Percentiles rank a stretch among this genome's conserved stretches.
Conservation (phyloP, 2,888 invertebrate species). For the Elegia similella region DNA sequence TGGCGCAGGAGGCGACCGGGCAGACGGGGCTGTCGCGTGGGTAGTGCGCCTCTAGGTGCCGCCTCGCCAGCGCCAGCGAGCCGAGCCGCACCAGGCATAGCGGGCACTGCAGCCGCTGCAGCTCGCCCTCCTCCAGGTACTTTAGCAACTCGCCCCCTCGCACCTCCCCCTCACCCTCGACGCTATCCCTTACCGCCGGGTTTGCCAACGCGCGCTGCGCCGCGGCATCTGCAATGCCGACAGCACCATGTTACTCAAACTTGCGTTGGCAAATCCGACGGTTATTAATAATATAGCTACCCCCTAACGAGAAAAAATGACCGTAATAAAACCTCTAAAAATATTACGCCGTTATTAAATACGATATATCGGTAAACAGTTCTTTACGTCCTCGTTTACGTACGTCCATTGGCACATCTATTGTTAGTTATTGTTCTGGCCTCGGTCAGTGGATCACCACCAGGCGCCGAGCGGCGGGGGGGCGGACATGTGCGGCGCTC, state of each 20-base stretch:
- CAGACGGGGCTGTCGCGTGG: constrained; percentile 92
- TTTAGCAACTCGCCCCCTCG: constrained; percentile 51
- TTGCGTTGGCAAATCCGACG: constrained; percentile 61
- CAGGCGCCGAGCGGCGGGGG: constrained; percentile 46
- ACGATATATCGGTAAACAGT: constrained; percentile 39
- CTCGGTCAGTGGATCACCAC: constrained; percentile 34
- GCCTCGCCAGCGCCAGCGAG: constrained; percentile 85
- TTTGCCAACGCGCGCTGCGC: constrained; percentile 47
- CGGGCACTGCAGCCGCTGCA: constrained; percentile 82
- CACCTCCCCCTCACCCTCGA: constrained; percentile 40
- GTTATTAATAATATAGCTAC: constrained; percentile 29
- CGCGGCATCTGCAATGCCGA: constrained; percentile 84
- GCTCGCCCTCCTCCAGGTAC: constrained; percentile 38
- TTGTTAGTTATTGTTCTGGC: constrained; percentile 30
- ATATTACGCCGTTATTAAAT: constrained; percentile 47
- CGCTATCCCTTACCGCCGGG: constrained; percentile 48
- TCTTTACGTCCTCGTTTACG: constrained; percentile 33
- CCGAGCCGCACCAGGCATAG: constrained; percentile 86
- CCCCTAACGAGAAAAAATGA: constrained; percentile 33
- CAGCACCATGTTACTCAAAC: constrained; percentile 60
- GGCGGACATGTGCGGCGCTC: constrained; percentile 37
- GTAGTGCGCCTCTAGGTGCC: constrained; percentile 91
- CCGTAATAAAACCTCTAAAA: constrained; percentile 61
- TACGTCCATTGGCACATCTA: constrained; percentile 43
- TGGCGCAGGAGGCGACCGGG: constrained; percentile 88